Percentiles rank a stretch among this genome's conserved stretches.
Conservation (phyloP, 1,140 invertebrate species). For the Panagrolaimus sp. region DNA sequence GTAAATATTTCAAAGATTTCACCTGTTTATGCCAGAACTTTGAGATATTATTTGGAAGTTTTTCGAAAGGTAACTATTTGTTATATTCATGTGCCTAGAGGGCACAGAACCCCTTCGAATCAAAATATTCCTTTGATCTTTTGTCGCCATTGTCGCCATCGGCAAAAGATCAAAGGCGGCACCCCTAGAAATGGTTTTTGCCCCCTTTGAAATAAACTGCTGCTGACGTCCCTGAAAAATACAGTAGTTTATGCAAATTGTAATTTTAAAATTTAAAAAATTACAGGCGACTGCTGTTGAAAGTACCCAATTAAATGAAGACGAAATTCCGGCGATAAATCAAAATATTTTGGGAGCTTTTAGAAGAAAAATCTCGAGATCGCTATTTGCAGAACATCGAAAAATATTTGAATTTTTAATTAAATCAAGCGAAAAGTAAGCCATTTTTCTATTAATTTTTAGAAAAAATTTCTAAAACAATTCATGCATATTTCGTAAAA, state of each 20-base stretch:
- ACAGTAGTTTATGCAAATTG: neutral
- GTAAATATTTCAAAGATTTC: slow-evolving; percentile 32
- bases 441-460: slow-evolving; percentile 9
- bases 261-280: neutral
- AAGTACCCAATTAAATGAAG: slow-evolving; percentile 16
- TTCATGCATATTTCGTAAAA: too few relatives aligned
- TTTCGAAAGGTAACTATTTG: slow-evolving; percentile 31
- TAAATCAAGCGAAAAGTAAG: slow-evolving; percentile 22
- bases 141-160: too few relatives aligned
- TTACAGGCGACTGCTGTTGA: slow-evolving; percentile 34
- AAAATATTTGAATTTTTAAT: slow-evolving; percentile 37
- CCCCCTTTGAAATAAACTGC: too few relatives aligned
- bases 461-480: too few relatives aligned
- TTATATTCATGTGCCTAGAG: neutral
- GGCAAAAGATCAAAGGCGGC: too few relatives aligned
- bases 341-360: slow-evolving; percentile 33
- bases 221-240: too few relatives aligned
- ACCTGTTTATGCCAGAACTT: slow-evolving; percentile 31
- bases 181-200: too few relatives aligned
- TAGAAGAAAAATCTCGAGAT: slow-evolving; percentile 29
- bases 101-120: neutral
- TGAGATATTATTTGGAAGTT: slow-evolving; percentile 36
- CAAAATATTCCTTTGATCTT: too few relatives aligned
- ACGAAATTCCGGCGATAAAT: slow-evolving; percentile 30
- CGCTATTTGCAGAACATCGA: slow-evolving; percentile 34